Percentiles rank a stretch among this genome's conserved stretches.
phyloP scores from a whole-genome alignment of 1,140 invertebrate genomes.

The Zaprionus davidi region DNA sequence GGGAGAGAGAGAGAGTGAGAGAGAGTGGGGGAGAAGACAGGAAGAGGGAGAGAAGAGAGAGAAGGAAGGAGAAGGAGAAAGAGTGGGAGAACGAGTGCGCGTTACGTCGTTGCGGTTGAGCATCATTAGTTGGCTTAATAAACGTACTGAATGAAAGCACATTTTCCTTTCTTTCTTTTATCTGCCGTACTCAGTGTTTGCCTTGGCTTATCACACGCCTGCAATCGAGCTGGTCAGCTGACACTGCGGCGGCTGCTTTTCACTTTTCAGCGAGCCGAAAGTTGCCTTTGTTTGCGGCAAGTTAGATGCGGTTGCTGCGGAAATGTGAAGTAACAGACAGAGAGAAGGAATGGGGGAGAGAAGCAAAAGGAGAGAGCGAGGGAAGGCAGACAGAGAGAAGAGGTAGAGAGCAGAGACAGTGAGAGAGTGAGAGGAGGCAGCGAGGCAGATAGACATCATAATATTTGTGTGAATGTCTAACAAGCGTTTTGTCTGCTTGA shows the following conservation, averaged over 20 bases:
- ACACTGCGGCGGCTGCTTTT: slow-evolving; percentile 46
- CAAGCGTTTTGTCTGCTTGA: slow-evolving; percentile 68
- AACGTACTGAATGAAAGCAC: slow-evolving; percentile 66
- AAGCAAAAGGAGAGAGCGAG: too few species aligned
- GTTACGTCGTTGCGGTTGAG: slow-evolving; percentile 62
- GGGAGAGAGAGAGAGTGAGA: not conserved
- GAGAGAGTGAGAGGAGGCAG: not conserved
- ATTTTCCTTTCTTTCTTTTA: not conserved
- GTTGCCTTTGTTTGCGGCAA: slow-evolving; percentile 45
- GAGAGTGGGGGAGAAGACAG: not conserved
- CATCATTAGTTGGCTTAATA: slow-evolving; percentile 76
- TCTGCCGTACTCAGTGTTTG: slow-evolving; percentile 27
- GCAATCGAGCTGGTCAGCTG: slow-evolving; percentile 54
- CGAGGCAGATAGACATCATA: slow-evolving; percentile 56
- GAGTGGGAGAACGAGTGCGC: slow-evolving; percentile 3
- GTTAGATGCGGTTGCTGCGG: slow-evolving; percentile 37
- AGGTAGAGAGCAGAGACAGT: not conserved
- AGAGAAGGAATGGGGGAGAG: not conserved
- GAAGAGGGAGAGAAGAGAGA: slow-evolving; percentile 9
- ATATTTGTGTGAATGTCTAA: slow-evolving; percentile 59
- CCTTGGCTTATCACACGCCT: slow-evolving; percentile 64
- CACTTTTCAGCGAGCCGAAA: slow-evolving; percentile 66
- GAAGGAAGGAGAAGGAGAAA: slow-evolving; percentile 18
- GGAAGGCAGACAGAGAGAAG: not conserved
- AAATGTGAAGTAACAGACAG: slow-evolving; percentile 70